These are phyloP conservation scores for Microcebus jonahi DNA, from an alignment of 2,113 vertebrate genomes.

Conservation along the genomic window DNA sequence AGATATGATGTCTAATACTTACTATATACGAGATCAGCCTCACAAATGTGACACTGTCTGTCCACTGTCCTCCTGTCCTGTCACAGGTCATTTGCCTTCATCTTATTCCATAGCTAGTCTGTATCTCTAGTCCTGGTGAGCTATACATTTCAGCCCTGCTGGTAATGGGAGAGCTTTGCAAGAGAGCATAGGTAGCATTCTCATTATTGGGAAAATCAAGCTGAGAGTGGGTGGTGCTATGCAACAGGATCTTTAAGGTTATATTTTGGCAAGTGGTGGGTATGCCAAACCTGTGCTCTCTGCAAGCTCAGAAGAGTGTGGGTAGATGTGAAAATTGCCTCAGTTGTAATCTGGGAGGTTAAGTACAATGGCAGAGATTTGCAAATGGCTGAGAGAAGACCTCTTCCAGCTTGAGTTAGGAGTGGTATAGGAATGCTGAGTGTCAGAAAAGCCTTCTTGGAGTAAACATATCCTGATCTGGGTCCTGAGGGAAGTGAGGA, in stretches of 20 bases:
- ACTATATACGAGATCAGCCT: not conserved
- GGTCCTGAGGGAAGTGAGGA: not conserved
- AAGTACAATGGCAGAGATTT: not conserved
- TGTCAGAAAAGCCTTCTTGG: not conserved
- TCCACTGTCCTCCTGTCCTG: not conserved
- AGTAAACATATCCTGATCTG: not conserved
- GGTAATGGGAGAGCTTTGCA: too few relatives aligned
- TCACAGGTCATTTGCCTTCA: rapidly evolving
- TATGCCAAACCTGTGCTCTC: rapidly evolving
- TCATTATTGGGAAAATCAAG: not conserved
- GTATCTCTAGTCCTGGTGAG: rapidly evolving
- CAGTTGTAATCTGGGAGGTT: not conserved
- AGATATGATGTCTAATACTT: not conserved
- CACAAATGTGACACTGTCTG: not conserved
- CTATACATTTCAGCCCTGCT: not conserved
- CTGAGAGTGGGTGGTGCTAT: not conserved
- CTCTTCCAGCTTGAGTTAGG: not conserved
- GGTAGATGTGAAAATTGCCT: not conserved
- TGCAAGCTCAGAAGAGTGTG: not conserved
- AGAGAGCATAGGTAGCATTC: too few relatives aligned
- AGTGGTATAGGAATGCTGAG: not conserved
- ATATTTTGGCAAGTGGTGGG: not conserved
- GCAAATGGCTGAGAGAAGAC: not conserved
- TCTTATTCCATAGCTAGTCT: not conserved
- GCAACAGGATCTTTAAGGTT: not conserved